phyloP scores from a whole-genome alignment of 2,888 invertebrate genomes.

The Hirtodrosophila trivittata region DNA sequence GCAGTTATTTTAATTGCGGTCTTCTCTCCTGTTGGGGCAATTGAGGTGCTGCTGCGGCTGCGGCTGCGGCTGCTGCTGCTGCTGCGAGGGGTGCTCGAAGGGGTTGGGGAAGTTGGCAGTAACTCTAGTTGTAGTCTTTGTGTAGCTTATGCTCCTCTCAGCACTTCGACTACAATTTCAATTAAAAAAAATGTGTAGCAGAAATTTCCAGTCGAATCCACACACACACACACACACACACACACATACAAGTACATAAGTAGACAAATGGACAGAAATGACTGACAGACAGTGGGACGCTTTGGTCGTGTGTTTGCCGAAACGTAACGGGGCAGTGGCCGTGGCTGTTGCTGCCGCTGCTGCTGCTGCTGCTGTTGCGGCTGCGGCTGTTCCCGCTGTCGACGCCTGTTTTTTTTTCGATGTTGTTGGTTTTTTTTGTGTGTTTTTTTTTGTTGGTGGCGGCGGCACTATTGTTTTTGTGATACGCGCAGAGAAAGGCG shows the following conservation, averaged over 20 bases:
- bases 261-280: slow-evolving; percentile 19
- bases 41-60: background rate
- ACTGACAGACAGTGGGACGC: slow-evolving; percentile 45
- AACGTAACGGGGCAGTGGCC: slow-evolving; percentile 77
- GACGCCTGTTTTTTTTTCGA: slow-evolving; percentile 40
- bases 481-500: slow-evolving; percentile 72
- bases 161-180: slow-evolving; percentile 58
- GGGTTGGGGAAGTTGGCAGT: too few relatives aligned
- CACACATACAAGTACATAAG: slow-evolving; percentile 30
- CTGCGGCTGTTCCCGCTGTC: slow-evolving; percentile 54
- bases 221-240: slow-evolving; percentile 41
- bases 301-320: slow-evolving; percentile 67
- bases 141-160: slow-evolving; percentile 14
- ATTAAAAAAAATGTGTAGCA: slow-evolving; percentile 64
- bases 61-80: slow-evolving; percentile 1
- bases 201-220: slow-evolving; percentile 72
- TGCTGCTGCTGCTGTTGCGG: slow-evolving; percentile 22
- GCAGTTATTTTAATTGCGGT: slow-evolving; percentile 15
- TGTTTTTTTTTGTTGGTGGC: slow-evolving; percentile 42
- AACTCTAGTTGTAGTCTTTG: too few relatives aligned
- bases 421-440: slow-evolving; percentile 16
- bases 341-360: slow-evolving; percentile 52
- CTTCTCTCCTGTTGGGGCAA: background rate
- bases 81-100: background rate
- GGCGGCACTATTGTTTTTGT: slow-evolving; percentile 73